phyloP scores from a whole-genome alignment of 2,113 vertebrate species.

The Lepus europaeus region DNA sequence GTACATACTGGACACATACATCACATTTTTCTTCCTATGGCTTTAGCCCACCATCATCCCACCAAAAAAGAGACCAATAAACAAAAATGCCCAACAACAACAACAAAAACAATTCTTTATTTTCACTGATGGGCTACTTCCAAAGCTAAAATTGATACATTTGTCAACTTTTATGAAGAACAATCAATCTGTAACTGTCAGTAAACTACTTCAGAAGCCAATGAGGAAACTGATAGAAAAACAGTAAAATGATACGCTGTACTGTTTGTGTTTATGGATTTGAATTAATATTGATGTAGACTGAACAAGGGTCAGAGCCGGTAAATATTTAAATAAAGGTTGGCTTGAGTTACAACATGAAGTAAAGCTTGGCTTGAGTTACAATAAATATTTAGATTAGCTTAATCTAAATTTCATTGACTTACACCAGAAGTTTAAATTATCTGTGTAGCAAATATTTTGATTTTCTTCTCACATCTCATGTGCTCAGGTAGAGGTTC shows the following conservation, averaged over 20 bases:
- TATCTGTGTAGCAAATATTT: neutral
- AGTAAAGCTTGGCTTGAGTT: neutral
- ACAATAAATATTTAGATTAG: neutral
- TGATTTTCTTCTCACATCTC: neutral
- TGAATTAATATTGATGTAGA: neutral
- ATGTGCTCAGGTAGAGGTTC: fast-evolving
- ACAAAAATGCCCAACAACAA: conserved; percentile 86
- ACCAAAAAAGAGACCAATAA: conserved; percentile 83
- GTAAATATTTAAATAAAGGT: neutral
- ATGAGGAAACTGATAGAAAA: conserved; percentile 18
- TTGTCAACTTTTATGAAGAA: conserved; percentile 23
- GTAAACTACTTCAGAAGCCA: neutral
- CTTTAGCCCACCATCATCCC: conserved; percentile 92
- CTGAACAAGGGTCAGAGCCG: neutral
- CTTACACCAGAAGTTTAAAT: neutral
- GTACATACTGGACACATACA: conserved; percentile 93
- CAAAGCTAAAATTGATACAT: conserved; percentile 16
- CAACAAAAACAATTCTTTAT: conserved; percentile 88
- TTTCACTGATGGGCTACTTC: neutral
- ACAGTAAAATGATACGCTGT: neutral
- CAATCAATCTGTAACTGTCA: neutral
- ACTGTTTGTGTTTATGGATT: neutral
- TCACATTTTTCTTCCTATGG: conserved; percentile 95
- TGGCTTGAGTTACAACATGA: neutral
- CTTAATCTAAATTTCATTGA: neutral